phyloP scores from a whole-genome alignment of 2,888 invertebrate species.

The Drosophila kuntzei region DNA sequence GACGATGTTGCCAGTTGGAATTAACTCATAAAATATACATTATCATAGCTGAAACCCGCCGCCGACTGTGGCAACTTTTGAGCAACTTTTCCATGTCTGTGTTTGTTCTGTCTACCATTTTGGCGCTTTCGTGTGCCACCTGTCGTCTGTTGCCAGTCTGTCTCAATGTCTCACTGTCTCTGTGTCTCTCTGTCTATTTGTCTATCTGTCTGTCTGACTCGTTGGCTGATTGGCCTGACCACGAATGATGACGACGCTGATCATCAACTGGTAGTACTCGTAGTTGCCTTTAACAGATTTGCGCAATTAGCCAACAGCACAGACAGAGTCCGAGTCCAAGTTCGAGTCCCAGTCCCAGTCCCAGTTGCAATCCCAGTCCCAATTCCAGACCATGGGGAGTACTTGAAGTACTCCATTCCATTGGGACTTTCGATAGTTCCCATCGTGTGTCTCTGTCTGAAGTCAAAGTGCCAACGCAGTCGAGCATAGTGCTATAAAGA shows the following conservation, averaged over 20 bases:
- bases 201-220: constrained; percentile 23
- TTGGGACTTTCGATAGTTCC: constrained; percentile 48
- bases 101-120: constrained; percentile 74
- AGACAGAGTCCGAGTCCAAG: constrained; percentile 28
- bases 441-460: neutral
- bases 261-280: constrained; percentile 57
- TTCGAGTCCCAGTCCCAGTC: constrained; percentile 28
- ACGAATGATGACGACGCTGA: constrained; percentile 29
- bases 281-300: constrained; percentile 77
- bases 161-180: constrained; percentile 8
- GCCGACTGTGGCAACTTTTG: constrained; percentile 31
- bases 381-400: constrained; percentile 55
- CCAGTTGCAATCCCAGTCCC: neutral
- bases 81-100: constrained; percentile 40
- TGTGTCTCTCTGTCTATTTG: neutral
- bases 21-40: constrained; percentile 81
- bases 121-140: constrained; percentile 80
- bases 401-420: constrained; percentile 38
- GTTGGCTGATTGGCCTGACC: constrained; percentile 69
- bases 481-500: constrained; percentile 69
- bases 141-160: constrained; percentile 58
- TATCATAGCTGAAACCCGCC: constrained; percentile 69
- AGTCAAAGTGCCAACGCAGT: constrained; percentile 45
- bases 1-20: constrained; percentile 54
- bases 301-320: constrained; percentile 70